phyloP scores from a whole-genome alignment of 53 echinoderm and acorn worm genomes.

The Paracentrotus lividus region DNA sequence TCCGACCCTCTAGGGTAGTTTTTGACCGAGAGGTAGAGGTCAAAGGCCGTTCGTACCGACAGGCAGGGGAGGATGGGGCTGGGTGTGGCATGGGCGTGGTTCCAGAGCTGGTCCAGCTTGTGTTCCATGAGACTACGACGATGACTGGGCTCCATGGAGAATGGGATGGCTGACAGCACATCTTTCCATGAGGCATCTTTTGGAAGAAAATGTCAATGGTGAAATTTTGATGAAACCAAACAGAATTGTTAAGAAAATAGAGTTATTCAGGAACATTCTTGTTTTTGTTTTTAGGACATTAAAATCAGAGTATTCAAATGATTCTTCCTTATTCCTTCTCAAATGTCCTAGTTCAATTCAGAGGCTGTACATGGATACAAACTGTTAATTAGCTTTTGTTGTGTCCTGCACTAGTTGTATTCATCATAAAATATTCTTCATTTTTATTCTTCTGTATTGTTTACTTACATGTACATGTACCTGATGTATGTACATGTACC shows the following conservation, averaged over 20 bases:
- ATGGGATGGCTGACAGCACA: constrained; percentile 29
- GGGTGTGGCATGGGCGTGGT: constrained; percentile 43
- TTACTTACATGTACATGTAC: background rate
- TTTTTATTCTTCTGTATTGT: too few relatives aligned
- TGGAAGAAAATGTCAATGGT: background rate
- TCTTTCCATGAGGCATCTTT: constrained; percentile 70
- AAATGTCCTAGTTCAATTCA: too few relatives aligned
- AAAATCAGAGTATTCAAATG: too few relatives aligned
- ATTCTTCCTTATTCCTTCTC: too few relatives aligned
- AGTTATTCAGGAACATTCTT: too few relatives aligned
- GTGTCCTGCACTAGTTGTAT: too few relatives aligned
- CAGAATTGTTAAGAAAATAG: too few relatives aligned
- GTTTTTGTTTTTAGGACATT: too few relatives aligned
- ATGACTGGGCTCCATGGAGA: constrained; percentile 8
- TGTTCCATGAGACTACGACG: constrained; percentile 36
- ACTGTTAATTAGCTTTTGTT: too few relatives aligned
- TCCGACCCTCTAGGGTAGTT: constrained; percentile 91
- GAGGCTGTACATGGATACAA: too few relatives aligned
- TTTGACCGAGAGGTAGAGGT: constrained; percentile 82
- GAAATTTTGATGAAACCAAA: background rate
- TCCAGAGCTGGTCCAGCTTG: constrained; percentile 63
- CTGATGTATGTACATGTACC: background rate
- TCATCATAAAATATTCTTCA: too few relatives aligned
- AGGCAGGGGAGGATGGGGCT: constrained; percentile 84
- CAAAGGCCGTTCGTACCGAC: constrained; percentile 87